These are phyloP conservation scores for Colossoma macropomum DNA, from an alignment of 2,113 vertebrate genomes.

Conservation along the genomic window DNA sequence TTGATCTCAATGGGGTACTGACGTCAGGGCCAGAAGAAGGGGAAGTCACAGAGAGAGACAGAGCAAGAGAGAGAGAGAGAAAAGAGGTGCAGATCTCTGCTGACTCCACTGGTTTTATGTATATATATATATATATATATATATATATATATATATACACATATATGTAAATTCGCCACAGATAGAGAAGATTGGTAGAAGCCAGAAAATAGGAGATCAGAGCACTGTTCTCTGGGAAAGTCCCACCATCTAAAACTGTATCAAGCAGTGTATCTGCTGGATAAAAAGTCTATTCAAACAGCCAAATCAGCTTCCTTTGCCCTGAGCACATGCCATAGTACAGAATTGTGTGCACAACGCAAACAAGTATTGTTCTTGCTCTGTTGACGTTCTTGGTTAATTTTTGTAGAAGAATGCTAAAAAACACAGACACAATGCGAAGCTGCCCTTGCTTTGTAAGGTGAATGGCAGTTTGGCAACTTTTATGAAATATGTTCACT, in stretches of 20 bases:
- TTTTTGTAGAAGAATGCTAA: not conserved
- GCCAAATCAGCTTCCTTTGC: constrained; percentile 30
- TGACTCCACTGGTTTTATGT: constrained; percentile 47
- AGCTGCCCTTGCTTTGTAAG: not conserved
- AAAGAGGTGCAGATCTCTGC: constrained; percentile 35
- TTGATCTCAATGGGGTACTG: constrained; percentile 55
- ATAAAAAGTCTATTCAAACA: constrained; percentile 30
- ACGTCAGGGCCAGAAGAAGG: constrained; percentile 57
- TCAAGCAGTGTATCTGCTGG: constrained; percentile 10
- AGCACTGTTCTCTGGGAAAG: constrained; percentile 34
- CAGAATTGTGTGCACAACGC: not conserved
- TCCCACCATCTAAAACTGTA: constrained; percentile 28
- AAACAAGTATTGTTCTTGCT: constrained; percentile 25
- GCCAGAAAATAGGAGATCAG: constrained; percentile 46
- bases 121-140: not conserved
- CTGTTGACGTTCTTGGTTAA: constrained; percentile 31
- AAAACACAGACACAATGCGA: constrained; percentile 3
- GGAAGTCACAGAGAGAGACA: constrained; percentile 45
- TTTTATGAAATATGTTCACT: not conserved
- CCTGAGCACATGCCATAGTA: constrained; percentile 11
- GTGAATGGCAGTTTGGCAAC: not conserved
- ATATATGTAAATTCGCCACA: constrained; percentile 10
- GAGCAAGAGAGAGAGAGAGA: constrained; percentile 8
- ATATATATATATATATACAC: too few species aligned
- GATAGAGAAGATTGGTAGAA: constrained; percentile 49